phyloP scores from a whole-genome alignment of 2,888 invertebrate genomes.

The Sisyra terminalis region DNA sequence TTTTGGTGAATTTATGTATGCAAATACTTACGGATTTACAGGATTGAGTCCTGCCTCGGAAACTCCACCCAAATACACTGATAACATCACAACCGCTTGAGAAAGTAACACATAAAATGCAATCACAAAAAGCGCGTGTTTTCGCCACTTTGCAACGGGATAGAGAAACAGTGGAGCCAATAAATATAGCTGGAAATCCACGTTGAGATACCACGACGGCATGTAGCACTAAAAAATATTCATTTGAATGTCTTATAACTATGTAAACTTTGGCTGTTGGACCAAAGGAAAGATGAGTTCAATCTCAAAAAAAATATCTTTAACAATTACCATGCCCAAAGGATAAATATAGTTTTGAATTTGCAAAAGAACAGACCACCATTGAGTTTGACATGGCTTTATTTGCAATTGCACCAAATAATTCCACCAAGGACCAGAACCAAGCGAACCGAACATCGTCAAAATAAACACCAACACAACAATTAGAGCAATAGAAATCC shows the following conservation, averaged over 20 bases:
- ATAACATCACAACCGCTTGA: neutral
- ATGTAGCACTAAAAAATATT: neutral
- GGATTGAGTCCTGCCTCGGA: neutral
- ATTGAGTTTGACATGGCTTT: neutral
- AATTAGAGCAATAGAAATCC: too few relatives aligned
- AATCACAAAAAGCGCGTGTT: neutral
- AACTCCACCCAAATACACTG: neutral
- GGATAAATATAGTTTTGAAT: constrained; percentile 1
- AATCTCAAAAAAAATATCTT: too few relatives aligned
- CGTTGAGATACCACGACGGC: neutral
- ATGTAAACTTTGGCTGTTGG: too few relatives aligned
- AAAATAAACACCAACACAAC: too few relatives aligned
- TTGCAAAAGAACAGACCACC: neutral
- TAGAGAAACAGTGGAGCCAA: neutral
- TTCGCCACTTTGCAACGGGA: neutral
- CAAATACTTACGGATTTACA: too few relatives aligned
- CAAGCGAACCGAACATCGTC: too few relatives aligned
- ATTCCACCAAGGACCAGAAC: too few relatives aligned
- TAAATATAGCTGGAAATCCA: neutral
- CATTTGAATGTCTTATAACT: too few relatives aligned
- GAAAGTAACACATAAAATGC: neutral
- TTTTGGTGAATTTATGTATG: too few relatives aligned
- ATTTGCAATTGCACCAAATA: neutral
- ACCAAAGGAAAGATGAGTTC: too few relatives aligned
- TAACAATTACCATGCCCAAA: neutral